Percentiles rank a stretch among this genome's conserved stretches.
These are phyloP conservation scores for Clupea harengus DNA, from an alignment of 2,113 vertebrate genomes.

Conservation along the genomic window DNA sequence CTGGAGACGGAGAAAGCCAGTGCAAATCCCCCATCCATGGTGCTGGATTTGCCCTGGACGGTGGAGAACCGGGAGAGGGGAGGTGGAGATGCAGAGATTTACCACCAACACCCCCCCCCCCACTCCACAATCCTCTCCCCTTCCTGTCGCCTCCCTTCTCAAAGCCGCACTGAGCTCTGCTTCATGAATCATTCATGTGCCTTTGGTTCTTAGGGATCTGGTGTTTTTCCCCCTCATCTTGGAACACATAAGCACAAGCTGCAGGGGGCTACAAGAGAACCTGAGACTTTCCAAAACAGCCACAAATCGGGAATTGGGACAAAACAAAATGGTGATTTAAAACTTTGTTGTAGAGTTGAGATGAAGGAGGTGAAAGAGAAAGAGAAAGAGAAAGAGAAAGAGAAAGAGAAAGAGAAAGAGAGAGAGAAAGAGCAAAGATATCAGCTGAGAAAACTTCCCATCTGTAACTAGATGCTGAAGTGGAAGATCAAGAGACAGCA, in stretches of 20 bases:
- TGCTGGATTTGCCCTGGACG: neutral
- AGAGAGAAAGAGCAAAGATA: neutral
- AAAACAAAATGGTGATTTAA: slow-evolving; percentile 18
- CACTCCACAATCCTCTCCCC: neutral
- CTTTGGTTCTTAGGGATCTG: neutral
- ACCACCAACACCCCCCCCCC: neutral
- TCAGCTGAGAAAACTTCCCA: neutral
- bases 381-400: slow-evolving; percentile 22
- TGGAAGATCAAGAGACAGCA: neutral
- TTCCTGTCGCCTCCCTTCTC: neutral
- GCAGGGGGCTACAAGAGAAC: neutral
- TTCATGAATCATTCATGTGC: slow-evolving; percentile 9
- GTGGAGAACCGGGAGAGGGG: neutral
- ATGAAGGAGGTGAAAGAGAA: neutral
- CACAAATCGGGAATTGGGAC: neutral
- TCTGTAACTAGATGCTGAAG: neutral
- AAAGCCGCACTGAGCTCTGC: neutral
- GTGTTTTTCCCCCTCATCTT: neutral
- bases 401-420: neutral
- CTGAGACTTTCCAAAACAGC: neutral
- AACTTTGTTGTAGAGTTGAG: neutral
- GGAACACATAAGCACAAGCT: neutral
- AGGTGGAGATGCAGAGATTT: neutral
- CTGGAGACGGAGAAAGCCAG: neutral
- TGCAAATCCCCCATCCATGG: neutral